Conservation (phyloP, 1,140 invertebrate genomes). For the Drosophila eugracilis region DNA sequence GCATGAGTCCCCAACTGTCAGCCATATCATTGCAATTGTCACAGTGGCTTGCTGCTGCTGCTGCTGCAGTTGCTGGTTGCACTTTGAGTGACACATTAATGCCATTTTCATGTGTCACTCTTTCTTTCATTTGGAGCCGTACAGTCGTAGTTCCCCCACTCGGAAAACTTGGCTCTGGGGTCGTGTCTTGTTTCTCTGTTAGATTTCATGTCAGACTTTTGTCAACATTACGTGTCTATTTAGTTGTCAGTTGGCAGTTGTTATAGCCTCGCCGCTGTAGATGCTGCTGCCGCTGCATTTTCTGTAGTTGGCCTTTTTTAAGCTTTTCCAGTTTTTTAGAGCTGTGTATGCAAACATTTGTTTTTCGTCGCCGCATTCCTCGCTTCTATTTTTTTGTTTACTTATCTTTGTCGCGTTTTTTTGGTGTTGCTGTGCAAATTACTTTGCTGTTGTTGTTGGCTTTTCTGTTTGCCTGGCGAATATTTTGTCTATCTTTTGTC, state of each 20-base stretch:
- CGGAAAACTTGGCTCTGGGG: slow-evolving; percentile 58
- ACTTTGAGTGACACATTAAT: slow-evolving; percentile 83
- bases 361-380: slow-evolving; percentile 59
- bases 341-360: slow-evolving; percentile 58
- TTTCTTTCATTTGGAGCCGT: slow-evolving; percentile 73
- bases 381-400: slow-evolving; percentile 40
- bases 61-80: slow-evolving; percentile 55
- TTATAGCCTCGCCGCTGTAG: slow-evolving; percentile 48
- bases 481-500: slow-evolving; percentile 25
- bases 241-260: slow-evolving; percentile 80
- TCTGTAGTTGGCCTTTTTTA: slow-evolving; percentile 40
- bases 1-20: slow-evolving; percentile 71
- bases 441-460: slow-evolving; percentile 35
- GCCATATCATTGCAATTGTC: slow-evolving; percentile 79
- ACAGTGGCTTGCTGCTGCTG: slow-evolving; percentile 64
- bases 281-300: slow-evolving; percentile 22
- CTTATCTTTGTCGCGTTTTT: slow-evolving; percentile 12
- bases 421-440: slow-evolving; percentile 48
- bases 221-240: slow-evolving; percentile 82
- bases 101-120: slow-evolving; percentile 83
- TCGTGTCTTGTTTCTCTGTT: slow-evolving; percentile 69
- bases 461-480: slow-evolving; percentile 50
- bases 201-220: slow-evolving; percentile 81
- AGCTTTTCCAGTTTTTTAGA: slow-evolving; percentile 25
- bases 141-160: slow-evolving; percentile 3